A percentile compares a stretch with the other conserved stretches of the same genome.
Conservation (phyloP, 2,888 invertebrate genomes). For the Eupithecia tripunctaria region DNA sequence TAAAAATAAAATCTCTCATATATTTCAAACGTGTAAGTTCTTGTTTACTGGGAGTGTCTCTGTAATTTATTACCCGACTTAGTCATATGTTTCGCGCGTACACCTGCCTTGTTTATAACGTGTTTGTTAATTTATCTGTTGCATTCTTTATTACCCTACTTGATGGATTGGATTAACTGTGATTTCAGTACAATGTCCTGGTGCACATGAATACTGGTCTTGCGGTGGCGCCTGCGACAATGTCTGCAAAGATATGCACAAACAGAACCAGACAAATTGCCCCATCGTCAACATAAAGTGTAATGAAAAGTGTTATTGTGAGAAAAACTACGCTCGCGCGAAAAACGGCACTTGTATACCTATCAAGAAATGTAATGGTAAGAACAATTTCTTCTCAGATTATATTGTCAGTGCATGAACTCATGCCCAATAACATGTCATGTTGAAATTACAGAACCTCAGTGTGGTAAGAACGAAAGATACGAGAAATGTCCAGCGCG, state of each 20-base stretch:
- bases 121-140: not conserved
- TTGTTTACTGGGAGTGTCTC: conserved; percentile 3
- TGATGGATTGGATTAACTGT: not conserved
- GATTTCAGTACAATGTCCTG: conserved; percentile 45
- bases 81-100: conserved; percentile 4
- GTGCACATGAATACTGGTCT: conserved; percentile 48
- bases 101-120: not conserved
- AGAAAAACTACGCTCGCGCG: conserved; percentile 54
- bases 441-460: conserved; percentile 18
- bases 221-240: conserved; percentile 59
- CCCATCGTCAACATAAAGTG: conserved; percentile 54
- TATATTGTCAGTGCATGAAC: too few relatives aligned
- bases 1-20: not conserved
- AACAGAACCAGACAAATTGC: conserved; percentile 50
- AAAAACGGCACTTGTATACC: conserved; percentile 52
- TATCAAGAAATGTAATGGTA: conserved; percentile 42
- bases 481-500: conserved; percentile 45
- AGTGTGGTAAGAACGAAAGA: conserved; percentile 45
- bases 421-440: too few relatives aligned
- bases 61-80: conserved; percentile 2
- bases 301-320: conserved; percentile 58
- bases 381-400: too few relatives aligned
- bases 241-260: conserved; percentile 48
- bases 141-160: not conserved
- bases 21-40: not conserved